A percentile compares a stretch with the other conserved stretches of the same genome.
Conservation (phyloP, 2,113 vertebrate species). For the Catharus fuscescens region DNA sequence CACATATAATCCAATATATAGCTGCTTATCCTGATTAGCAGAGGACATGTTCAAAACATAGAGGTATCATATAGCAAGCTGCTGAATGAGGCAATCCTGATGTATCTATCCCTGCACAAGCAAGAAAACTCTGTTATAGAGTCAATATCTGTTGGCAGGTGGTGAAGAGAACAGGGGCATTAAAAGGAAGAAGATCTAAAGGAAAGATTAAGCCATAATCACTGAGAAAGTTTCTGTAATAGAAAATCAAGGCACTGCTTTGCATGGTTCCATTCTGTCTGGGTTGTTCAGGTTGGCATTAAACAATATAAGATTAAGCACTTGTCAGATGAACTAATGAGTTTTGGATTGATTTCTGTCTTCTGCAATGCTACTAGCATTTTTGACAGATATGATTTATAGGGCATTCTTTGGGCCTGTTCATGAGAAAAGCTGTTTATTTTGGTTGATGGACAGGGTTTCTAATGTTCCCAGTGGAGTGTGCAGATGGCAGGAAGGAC, state of each 20-base stretch:
- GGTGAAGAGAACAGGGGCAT: neutral
- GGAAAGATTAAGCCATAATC: conserved; percentile 69
- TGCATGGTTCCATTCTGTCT: conserved; percentile 63
- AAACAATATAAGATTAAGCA: conserved; percentile 79
- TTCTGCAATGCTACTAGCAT: conserved; percentile 68
- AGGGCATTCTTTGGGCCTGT: conserved; percentile 71
- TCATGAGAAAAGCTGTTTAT: conserved; percentile 78
- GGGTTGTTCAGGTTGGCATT: conserved; percentile 60
- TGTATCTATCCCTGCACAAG: neutral
- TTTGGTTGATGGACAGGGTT: conserved; percentile 75
- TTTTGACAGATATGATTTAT: conserved; percentile 83
- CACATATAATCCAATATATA: neutral
- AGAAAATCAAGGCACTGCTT: conserved; percentile 52
- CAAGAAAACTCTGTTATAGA: neutral
- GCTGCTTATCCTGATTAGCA: conserved; percentile 8
- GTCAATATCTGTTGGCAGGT: conserved; percentile 27
- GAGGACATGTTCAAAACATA: neutral
- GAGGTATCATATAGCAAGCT: neutral
- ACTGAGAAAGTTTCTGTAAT: conserved; percentile 49
- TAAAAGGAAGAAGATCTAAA: conserved; percentile 18
- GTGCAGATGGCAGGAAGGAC: conserved; percentile 63
- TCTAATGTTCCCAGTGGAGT: conserved; percentile 69
- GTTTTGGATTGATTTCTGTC: conserved; percentile 84
- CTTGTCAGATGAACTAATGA: conserved; percentile 80
- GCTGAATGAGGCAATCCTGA: neutral